Evolutionary conservation across 2,797 vertebrate species (phyloP).

Genomic region (Chelonia mydas): DNA sequence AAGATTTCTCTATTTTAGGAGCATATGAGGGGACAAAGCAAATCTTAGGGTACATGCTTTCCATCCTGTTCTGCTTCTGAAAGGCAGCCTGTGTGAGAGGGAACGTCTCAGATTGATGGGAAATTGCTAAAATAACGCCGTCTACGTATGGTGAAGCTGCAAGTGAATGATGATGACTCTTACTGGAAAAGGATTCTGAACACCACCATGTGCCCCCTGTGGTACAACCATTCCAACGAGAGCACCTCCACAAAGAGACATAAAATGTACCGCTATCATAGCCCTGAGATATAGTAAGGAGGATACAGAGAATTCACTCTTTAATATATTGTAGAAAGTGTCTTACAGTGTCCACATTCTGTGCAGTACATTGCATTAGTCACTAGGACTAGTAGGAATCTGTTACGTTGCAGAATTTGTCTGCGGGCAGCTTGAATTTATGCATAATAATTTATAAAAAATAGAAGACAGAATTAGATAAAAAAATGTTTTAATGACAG

Average conservation of each 20-base stretch:
- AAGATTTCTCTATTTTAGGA: background rate
- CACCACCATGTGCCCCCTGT: background rate
- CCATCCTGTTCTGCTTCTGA: background rate
- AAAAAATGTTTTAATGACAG: background rate
- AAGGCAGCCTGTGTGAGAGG: background rate
- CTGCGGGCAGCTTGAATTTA: background rate
- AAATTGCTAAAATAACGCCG: background rate
- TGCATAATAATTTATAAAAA: background rate
- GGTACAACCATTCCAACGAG: background rate
- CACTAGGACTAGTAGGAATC: background rate
- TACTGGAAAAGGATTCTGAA: background rate
- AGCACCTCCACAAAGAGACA: background rate
- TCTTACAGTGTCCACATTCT: background rate
- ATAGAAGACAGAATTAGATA: background rate
- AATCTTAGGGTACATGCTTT: background rate
- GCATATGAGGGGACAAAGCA: background rate
- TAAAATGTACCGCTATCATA: background rate
- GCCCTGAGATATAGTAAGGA: background rate
- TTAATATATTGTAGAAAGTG: background rate
- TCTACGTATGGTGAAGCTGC: rapidly evolving
- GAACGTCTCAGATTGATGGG: background rate
- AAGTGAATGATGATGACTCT: background rate
- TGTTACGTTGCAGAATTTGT: background rate
- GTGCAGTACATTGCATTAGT: background rate
- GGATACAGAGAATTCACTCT: background rate